phyloP scores from a whole-genome alignment of 1,140 invertebrate species.

The Carposina sasakii region DNA sequence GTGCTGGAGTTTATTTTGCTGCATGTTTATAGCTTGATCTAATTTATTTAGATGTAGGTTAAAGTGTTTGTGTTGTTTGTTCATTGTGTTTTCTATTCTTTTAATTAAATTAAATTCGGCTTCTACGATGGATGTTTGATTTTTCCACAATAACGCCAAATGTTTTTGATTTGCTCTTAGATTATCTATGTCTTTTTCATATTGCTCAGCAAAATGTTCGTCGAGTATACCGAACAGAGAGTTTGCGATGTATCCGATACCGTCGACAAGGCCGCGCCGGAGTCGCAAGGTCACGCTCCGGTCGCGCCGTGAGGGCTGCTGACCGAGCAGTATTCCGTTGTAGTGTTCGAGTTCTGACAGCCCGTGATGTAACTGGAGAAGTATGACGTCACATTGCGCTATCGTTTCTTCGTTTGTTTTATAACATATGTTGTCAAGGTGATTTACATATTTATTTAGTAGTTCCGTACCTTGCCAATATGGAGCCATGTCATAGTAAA shows the following conservation, averaged over 20 bases:
- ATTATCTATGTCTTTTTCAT: conserved; percentile 3
- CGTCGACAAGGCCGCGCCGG: conserved; percentile 7
- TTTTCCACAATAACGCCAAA: conserved; percentile 1
- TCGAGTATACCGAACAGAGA: conserved; percentile 7
- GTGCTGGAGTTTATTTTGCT: not conserved
- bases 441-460: not conserved
- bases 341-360: not conserved
- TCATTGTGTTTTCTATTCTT: conserved; percentile 3
- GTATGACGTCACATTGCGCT: not conserved
- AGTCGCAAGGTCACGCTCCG: not conserved
- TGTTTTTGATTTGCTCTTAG: conserved; percentile 1
- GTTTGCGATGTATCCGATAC: conserved; percentile 6
- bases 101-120: not conserved
- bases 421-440: not conserved
- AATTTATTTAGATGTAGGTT: not conserved
- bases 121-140: conserved; percentile 7
- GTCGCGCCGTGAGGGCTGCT: not conserved
- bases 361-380: conserved; percentile 2
- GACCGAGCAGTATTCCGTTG: conserved; percentile 1
- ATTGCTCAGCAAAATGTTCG: conserved; percentile 3
- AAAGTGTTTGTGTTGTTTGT: conserved; percentile 1
- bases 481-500: conserved; percentile 5
- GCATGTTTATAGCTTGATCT: not conserved
- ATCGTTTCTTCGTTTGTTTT: not conserved
- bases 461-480: not conserved